Evolutionary conservation across 1,140 invertebrate genomes (phyloP).

Genomic region (Contarinia nasturtii): DNA sequence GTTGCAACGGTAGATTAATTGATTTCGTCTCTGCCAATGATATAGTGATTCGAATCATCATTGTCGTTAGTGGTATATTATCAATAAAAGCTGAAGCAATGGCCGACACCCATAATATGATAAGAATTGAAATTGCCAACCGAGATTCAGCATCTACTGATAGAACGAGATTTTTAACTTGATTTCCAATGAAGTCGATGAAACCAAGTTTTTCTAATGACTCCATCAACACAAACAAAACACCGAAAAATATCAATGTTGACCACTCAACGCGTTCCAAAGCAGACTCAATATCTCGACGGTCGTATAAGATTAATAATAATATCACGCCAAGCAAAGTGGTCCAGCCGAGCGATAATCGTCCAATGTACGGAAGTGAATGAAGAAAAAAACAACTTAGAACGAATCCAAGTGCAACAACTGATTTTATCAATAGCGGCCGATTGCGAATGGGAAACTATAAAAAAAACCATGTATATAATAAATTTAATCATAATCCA

Average conservation of each 20-base stretch:
- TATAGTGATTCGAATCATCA: constrained; percentile 59
- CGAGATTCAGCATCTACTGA: constrained; percentile 37
- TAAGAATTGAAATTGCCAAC: constrained; percentile 40
- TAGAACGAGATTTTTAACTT: constrained; percentile 42
- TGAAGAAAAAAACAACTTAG: constrained; percentile 68
- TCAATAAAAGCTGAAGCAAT: constrained; percentile 62
- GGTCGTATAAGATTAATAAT: constrained; percentile 54
- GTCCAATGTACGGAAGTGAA: constrained; percentile 46
- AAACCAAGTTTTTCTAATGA: constrained; percentile 49
- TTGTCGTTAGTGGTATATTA: constrained; percentile 65
- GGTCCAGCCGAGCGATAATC: constrained; percentile 64
- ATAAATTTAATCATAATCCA: constrained; percentile 52
- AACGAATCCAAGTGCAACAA: constrained; percentile 46
- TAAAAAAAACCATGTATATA: constrained; percentile 25
- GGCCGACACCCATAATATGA: constrained; percentile 34
- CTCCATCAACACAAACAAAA: constrained; percentile 79
- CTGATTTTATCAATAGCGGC: constrained; percentile 51
- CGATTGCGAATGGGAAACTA: constrained; percentile 67
- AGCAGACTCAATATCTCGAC: constrained; percentile 59
- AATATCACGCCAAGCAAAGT: constrained; percentile 60
- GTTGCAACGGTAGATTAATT: constrained; percentile 42
- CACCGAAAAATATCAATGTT: constrained; percentile 73
- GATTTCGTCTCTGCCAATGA: constrained; percentile 37
- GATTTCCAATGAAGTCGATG: constrained; percentile 49
- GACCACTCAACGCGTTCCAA: constrained; percentile 74